Conservation (phyloP, 2,113 vertebrate species). For the Apistogramma diplotaenia region DNA sequence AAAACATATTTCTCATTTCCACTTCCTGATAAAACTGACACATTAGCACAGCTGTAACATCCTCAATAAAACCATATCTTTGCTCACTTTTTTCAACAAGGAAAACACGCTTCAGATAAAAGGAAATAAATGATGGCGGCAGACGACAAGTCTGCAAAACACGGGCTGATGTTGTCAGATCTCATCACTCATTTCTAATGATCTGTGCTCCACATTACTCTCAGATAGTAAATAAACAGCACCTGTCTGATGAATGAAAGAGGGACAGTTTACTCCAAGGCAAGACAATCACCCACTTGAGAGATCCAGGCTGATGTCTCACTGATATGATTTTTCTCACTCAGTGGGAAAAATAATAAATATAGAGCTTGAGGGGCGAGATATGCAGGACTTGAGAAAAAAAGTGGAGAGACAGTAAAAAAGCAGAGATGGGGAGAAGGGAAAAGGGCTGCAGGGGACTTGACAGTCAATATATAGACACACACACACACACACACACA, state of each 20-base stretch:
- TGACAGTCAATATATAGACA: slow-evolving; percentile 6
- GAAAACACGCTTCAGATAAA: neutral
- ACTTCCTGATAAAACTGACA: neutral
- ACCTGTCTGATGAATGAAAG: slow-evolving; percentile 37
- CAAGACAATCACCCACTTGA: slow-evolving; percentile 18
- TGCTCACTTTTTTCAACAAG: neutral
- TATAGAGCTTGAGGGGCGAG: slow-evolving; percentile 5
- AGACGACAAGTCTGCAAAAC: neutral
- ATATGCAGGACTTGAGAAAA: slow-evolving; percentile 8
- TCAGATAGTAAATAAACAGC: slow-evolving; percentile 27
- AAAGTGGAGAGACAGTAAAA: neutral
- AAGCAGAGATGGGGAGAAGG: neutral
- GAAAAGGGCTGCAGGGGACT: neutral
- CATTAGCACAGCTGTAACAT: slow-evolving; percentile 2
- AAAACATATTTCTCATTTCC: neutral
- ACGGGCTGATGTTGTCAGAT: neutral
- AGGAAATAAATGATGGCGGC: neutral
- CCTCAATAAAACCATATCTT: neutral
- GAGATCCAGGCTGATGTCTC: slow-evolving; percentile 12
- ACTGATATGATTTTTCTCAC: neutral
- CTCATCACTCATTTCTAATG: slow-evolving; percentile 42
- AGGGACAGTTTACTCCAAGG: slow-evolving; percentile 11
- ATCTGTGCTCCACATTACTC: neutral
- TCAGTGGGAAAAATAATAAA: slow-evolving; percentile 44
- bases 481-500: neutral